Percentiles rank a stretch among this genome's conserved stretches.
Evolutionary conservation across 2,797 vertebrate species (phyloP).

Genomic region (Potorous gilbertii): DNA sequence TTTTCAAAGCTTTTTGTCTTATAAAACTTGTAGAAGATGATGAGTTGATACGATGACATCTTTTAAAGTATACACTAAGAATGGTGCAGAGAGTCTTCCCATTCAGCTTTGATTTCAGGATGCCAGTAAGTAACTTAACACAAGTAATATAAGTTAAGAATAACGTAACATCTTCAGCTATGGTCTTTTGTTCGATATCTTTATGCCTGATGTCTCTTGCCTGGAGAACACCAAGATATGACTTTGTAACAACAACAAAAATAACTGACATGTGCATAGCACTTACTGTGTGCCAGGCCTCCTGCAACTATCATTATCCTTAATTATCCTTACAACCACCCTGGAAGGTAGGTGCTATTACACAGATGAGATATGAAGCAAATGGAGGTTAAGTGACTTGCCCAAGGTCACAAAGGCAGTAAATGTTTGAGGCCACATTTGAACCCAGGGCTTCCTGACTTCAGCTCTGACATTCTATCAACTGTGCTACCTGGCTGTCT

Average conservation of each 20-base stretch:
- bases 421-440: background rate
- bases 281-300: background rate
- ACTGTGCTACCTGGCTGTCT: background rate
- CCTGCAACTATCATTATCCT: background rate
- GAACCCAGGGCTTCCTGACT: background rate
- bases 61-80: background rate
- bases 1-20: background rate
- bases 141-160: background rate
- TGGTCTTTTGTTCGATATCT: background rate
- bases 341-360: background rate
- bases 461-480: background rate
- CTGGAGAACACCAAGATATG: background rate
- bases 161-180: background rate
- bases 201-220: background rate
- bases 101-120: background rate
- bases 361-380: background rate
- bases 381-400: background rate
- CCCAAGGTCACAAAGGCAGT: background rate
- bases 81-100: background rate
- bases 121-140: background rate
- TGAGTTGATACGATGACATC: background rate
- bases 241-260: background rate
- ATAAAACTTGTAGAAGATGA: background rate
- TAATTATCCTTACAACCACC: background rate
- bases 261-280: background rate